phyloP scores from a whole-genome alignment of 2,113 vertebrate genomes.

The Psittacus erithacus region DNA sequence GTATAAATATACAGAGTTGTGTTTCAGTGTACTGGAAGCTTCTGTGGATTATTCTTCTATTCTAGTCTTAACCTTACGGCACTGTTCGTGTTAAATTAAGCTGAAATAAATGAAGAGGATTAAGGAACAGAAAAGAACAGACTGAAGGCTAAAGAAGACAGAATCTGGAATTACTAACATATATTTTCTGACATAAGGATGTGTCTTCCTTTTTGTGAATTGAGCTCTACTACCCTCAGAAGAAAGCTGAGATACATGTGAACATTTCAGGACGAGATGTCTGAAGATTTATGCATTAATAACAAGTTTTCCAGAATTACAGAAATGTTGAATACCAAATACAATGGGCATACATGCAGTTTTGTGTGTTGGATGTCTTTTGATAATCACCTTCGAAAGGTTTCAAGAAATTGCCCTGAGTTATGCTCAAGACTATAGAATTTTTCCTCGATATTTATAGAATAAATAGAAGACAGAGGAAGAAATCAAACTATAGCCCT shows the following conservation, averaged over 20 bases:
- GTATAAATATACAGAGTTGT: background rate
- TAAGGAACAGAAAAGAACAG: background rate
- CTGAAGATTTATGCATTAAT: background rate
- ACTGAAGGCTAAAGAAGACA: background rate
- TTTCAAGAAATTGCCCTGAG: background rate
- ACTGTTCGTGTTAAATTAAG: background rate
- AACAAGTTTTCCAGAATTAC: background rate
- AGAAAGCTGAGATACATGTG: background rate
- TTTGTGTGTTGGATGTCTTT: accelerated
- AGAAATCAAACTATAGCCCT: background rate
- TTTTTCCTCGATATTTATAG: background rate
- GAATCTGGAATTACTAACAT: background rate
- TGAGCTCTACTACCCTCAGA: background rate
- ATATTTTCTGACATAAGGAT: background rate
- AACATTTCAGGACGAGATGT: background rate
- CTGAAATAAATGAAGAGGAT: background rate
- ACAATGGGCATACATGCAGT: background rate
- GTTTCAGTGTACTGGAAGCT: background rate
- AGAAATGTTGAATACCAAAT: background rate
- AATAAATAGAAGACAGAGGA: background rate
- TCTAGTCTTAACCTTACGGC: background rate
- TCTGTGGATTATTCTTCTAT: background rate
- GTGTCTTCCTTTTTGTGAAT: background rate
- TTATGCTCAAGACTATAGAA: background rate
- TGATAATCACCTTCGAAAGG: background rate